Conservation (phyloP, 2,888 invertebrate genomes). For the Megalurothrips usitatus region DNA sequence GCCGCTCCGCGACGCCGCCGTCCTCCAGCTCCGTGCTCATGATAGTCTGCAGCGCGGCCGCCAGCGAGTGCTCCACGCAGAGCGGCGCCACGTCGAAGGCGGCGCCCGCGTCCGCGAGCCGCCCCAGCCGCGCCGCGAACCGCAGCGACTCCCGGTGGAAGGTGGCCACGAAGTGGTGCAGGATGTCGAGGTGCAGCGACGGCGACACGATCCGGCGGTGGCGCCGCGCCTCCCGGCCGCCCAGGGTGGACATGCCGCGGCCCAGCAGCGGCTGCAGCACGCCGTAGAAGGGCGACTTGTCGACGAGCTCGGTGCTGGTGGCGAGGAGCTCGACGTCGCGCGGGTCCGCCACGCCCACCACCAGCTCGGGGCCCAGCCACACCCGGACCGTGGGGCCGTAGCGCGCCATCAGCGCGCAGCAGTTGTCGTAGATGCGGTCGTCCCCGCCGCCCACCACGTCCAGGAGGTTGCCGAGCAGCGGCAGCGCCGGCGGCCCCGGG, state of each 20-base stretch:
- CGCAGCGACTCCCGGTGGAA: slow-evolving; percentile 31
- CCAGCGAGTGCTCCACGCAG: slow-evolving; percentile 31
- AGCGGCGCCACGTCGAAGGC: slow-evolving; percentile 30
- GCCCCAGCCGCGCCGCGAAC: slow-evolving; percentile 28
- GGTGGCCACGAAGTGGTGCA: slow-evolving; percentile 32
- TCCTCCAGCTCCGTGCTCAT: slow-evolving; percentile 33
- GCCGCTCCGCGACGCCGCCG: slow-evolving; percentile 18
- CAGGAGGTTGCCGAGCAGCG: slow-evolving; percentile 8
- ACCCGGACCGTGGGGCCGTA: neutral
- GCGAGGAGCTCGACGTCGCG: slow-evolving; percentile 2
- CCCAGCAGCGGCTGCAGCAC: slow-evolving; percentile 28
- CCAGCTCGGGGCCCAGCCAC: slow-evolving; percentile 15
- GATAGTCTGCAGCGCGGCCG: slow-evolving; percentile 33
- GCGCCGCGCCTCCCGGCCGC: slow-evolving; percentile 30
- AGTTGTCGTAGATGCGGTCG: slow-evolving; percentile 7
- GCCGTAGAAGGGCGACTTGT: slow-evolving; percentile 20
- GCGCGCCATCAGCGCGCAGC: neutral
- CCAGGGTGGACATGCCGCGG: slow-evolving; percentile 25
- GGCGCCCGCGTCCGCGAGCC: slow-evolving; percentile 15
- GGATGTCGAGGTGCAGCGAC: slow-evolving; percentile 28
- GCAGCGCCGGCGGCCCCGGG: slow-evolving; percentile 9
- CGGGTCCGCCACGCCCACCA: neutral
- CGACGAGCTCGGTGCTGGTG: neutral
- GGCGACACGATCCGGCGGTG: slow-evolving; percentile 33
- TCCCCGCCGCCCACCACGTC: slow-evolving; percentile 8